Percentiles rank a stretch among this genome's conserved stretches.
Evolutionary conservation across 2,113 vertebrate species (phyloP).

Genomic region (Rana temporaria): DNA sequence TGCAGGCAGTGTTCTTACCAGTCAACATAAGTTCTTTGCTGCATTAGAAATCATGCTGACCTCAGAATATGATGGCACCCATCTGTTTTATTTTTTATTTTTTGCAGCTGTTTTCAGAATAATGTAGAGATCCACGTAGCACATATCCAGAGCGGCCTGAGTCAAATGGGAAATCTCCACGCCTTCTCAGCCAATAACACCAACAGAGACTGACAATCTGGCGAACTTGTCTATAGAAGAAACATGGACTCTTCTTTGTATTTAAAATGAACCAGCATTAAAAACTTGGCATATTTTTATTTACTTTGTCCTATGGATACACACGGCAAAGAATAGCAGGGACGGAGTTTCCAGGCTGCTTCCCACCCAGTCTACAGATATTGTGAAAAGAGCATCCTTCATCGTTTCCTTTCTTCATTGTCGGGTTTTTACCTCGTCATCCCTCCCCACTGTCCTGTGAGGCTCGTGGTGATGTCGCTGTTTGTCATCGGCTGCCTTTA

Average conservation of each 20-base stretch:
- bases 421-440: no score
- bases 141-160: constrained; percentile 98
- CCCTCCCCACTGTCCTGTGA: no score
- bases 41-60: no score
- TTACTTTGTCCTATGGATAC: constrained; percentile 63
- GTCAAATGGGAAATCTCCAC: constrained; percentile 97
- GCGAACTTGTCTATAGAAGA: constrained; percentile 7
- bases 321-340: not conserved
- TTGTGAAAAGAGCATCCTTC: no score
- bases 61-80: not conserved
- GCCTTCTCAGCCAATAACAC: constrained; percentile 97
- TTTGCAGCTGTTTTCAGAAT: constrained; percentile 94
- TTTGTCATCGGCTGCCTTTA: no score
- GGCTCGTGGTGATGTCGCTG: no score
- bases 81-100: constrained; percentile 56
- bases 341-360: no score
- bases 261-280: constrained; percentile 27
- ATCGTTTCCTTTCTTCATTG: no score
- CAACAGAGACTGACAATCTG: constrained; percentile 85
- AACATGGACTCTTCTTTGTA: not conserved
- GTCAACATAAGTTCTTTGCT: no score
- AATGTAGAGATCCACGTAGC: constrained; percentile 98
- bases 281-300: constrained; percentile 28
- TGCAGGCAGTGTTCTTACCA: no score
- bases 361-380: no score